A percentile compares a stretch with the other conserved stretches of the same genome.
Evolutionary conservation across 2,888 invertebrate species (phyloP).

Genomic region (Drosophila birchii): DNA sequence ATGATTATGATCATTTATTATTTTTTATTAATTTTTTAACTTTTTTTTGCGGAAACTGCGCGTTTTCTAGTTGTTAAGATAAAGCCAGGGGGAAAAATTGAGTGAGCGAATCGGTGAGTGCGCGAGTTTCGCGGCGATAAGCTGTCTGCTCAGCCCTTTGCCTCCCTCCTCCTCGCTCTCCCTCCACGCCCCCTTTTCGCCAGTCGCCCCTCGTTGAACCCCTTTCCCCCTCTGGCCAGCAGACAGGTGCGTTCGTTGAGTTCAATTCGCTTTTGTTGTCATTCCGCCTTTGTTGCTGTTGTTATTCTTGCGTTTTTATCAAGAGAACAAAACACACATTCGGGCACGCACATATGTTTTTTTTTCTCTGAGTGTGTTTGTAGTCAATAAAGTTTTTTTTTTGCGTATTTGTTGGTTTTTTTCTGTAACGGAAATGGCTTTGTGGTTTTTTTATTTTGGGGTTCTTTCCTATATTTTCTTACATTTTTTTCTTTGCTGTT

Average conservation of each 20-base stretch:
- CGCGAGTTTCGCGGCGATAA: slow-evolving; percentile 35
- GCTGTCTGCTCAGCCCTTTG: slow-evolving; percentile 51
- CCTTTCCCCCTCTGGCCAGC: slow-evolving; percentile 1
- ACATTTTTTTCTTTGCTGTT: neutral
- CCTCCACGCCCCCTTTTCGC: slow-evolving; percentile 1
- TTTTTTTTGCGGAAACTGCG: slow-evolving; percentile 44
- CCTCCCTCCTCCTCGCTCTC: neutral
- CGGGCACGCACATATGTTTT: slow-evolving; percentile 9
- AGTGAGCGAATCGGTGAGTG: slow-evolving; percentile 19
- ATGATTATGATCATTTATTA: neutral
- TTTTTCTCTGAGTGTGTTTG: slow-evolving; percentile 26
- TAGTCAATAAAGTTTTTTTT: slow-evolving; percentile 54
- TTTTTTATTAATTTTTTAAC: neutral
- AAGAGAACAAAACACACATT: slow-evolving; percentile 28
- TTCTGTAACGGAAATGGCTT: slow-evolving; percentile 71
- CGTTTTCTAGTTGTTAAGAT: slow-evolving; percentile 29
- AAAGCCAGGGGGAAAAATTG: slow-evolving; percentile 4
- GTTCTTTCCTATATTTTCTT: neutral
- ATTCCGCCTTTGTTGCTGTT: slow-evolving; percentile 31
- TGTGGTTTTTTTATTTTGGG: slow-evolving; percentile 31
- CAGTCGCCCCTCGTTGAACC: neutral
- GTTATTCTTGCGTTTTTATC: slow-evolving; percentile 40
- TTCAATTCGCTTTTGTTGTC: slow-evolving; percentile 47
- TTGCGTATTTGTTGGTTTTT: slow-evolving; percentile 30
- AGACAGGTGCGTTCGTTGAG: slow-evolving; percentile 46